Evolutionary conservation across 2,888 invertebrate species (phyloP).

Genomic region (Cosmia pyralina): DNA sequence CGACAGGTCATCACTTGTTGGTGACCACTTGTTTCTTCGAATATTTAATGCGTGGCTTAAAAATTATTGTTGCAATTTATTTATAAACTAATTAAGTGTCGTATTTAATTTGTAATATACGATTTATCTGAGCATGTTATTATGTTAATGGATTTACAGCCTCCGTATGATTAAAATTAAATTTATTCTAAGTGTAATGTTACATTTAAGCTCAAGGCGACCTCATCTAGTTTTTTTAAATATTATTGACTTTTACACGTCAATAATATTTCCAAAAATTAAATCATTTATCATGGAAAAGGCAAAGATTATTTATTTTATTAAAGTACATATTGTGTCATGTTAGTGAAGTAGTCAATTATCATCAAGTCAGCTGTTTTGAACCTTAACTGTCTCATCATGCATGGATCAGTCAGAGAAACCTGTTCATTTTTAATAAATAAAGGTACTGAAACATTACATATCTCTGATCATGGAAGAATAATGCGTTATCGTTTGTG

Average conservation of each 20-base stretch:
- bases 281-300: background rate
- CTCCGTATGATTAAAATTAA: conserved; percentile 7
- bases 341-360: background rate
- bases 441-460: background rate
- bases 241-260: background rate
- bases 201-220: background rate
- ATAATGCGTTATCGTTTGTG: background rate
- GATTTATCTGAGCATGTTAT: conserved; percentile 34
- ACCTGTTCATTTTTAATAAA: background rate
- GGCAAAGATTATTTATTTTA: background rate
- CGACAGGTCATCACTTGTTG: conserved; percentile 49
- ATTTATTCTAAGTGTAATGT: conserved; percentile 15
- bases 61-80: conserved; percentile 59
- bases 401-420: background rate
- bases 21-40: conserved; percentile 53
- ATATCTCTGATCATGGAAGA: background rate
- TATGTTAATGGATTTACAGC: conserved; percentile 32
- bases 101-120: conserved; percentile 46
- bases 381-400: background rate
- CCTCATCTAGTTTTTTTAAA: background rate
- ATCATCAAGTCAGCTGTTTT: background rate
- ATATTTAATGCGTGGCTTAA: conserved; percentile 43
- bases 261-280: too few species aligned
- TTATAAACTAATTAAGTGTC: conserved; percentile 53
- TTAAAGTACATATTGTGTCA: too few species aligned